Evolutionary conservation across 2,113 vertebrate genomes (phyloP), one percentile per base, ranked within the genome.

Genomic region (Willisornis vidua): DNA sequence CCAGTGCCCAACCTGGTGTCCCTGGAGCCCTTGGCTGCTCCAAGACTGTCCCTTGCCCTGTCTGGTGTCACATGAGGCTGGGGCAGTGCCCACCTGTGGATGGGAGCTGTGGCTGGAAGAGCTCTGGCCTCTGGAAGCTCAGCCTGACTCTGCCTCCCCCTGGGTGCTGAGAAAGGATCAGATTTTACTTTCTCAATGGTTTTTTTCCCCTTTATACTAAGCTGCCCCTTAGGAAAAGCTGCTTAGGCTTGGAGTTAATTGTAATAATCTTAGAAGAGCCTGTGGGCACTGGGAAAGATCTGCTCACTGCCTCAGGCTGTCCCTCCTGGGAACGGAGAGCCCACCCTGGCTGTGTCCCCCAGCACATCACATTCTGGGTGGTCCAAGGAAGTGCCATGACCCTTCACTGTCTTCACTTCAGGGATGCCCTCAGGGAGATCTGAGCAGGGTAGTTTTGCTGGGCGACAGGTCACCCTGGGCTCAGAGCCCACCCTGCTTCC

Each of bases 201-300:
- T 43, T 5, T 46, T 6, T 7, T 24, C 6, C 29, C 18, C 17
- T 12, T 31, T 70, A 13, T 61, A n/a, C 62, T 75, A 82, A 95
- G 65, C 85, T 92, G 59, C 67, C 51, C 80, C 25, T 89, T 43
- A 91, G 63, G 91, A 93, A 90, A 96, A 96, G 87, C 93, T 78
- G 76, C 87, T 96, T 84, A 94, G 68, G 65, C 89, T 91, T 31
- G 68, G 82, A 94, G 91, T 92, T 86, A 86, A 67, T 49, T 51
- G 70, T 81, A 84, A 96, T 92, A 91, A 41, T 51, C 94, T 92
- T 89, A 87, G 39, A 54, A 28, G 84, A 77, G 70, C 74, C 65
- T 54, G 59, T 9, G 5, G 33, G 61, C 8, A 0, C 7, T 70
- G 84, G 84, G 37, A 54, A 37, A n/a, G 62, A 61, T 52, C 67